Evolutionary conservation across 2,113 vertebrate species (phyloP).

Genomic region (Notechis scutatus): DNA sequence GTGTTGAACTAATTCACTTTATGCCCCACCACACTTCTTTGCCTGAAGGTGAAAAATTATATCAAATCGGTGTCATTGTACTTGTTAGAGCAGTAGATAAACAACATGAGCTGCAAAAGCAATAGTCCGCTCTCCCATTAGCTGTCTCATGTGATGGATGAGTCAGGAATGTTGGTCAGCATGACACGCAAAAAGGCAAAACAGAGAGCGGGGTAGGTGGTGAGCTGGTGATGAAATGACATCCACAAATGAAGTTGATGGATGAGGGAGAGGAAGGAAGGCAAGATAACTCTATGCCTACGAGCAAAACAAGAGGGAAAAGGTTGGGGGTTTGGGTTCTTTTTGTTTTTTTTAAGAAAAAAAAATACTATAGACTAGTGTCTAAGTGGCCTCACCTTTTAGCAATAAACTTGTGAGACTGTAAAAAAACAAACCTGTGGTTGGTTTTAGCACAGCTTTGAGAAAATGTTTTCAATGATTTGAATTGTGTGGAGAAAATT

Average conservation of each 20-base stretch:
- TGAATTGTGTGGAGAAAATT: neutral
- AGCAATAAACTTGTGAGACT: constrained; percentile 4
- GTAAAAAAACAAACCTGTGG: neutral
- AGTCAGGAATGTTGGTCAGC: constrained; percentile 59
- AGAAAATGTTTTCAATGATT: constrained; percentile 7
- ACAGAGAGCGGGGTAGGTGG: constrained; percentile 34
- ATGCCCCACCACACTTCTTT: neutral
- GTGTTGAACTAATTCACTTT: constrained; percentile 6
- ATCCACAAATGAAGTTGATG: constrained; percentile 26
- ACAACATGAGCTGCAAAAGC: constrained; percentile 48
- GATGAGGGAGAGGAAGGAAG: constrained; percentile 19
- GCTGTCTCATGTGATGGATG: constrained; percentile 51
- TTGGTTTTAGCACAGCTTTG: neutral
- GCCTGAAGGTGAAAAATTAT: constrained; percentile 44
- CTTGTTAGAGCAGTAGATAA: constrained; percentile 15
- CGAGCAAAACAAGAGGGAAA: constrained; percentile 30
- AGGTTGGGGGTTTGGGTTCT: neutral
- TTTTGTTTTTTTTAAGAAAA: neutral
- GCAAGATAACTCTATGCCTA: constrained; percentile 41
- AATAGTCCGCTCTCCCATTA: constrained; percentile 38
- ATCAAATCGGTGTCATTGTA: constrained; percentile 31
- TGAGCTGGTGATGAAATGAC: constrained; percentile 46
- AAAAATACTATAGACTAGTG: constrained; percentile 15
- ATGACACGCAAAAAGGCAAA: constrained; percentile 54
- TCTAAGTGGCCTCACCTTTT: constrained; percentile 18